Base-by-base conservation (phyloP, 2,113 vertebrate species). In the Herpetotheres cachinnans region DNA sequence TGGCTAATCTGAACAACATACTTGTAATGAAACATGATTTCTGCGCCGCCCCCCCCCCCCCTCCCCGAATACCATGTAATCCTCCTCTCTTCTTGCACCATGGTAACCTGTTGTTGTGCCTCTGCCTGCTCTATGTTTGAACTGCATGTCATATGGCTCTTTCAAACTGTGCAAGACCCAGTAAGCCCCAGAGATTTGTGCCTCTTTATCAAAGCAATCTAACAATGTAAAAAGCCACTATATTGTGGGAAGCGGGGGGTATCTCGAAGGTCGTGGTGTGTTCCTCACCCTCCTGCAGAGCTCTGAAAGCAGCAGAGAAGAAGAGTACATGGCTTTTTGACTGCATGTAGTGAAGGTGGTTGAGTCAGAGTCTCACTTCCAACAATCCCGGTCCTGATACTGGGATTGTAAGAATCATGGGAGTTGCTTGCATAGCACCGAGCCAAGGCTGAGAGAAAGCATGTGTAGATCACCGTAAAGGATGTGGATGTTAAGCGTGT, bases 1-100 rank as follows among this genome's bases (percentile, higher is more conserved):
- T 86, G 67, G 76, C 79, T 96, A 90, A 95, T 82, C 63, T 91
- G 69, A 91, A 38, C 71, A 76, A 26, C 16, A 52, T 91, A 55
- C 40, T 85, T 90, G 63, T 81, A 71, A 58, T 69, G 84, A 94
- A 87, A 83, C 29, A 52, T 61, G 38, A 24, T 93, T 94, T 91
- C 83, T 56, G 61, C 61, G n/a, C 15, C 29, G 55, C 24, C 10
- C 55, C 12, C 27, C 40, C 74, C 21, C 38, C 34, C 14, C 42
- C 46, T n/a, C 11, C 6, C 29, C 46, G 66, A 82, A 67, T 83
- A 73, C 20, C 24, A 10, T 19, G 22, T 94, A 94, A 94, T 94
- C 22, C 80, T 59, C 5, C 55, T 70, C 66, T 94, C 46, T 82
- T 61, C 42, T 86, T 72, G 59, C 61, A 30, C 65, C 69, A 84